Evolutionary conservation across 2,888 invertebrate species (phyloP).

Genomic region (Eulithis prunata): DNA sequence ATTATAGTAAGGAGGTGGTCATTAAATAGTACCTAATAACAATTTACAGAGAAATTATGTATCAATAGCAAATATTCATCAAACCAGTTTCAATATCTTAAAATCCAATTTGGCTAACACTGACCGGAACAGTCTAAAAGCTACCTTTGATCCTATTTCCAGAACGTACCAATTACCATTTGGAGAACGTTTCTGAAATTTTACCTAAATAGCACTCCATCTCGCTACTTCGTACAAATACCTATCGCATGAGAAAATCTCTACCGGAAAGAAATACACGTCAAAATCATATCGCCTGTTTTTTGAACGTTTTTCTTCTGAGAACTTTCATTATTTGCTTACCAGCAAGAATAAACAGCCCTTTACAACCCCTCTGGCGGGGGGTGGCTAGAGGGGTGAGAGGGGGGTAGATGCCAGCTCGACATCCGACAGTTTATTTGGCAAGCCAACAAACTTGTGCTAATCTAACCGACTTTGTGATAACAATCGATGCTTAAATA

Average conservation of each 20-base stretch:
- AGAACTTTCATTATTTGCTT: conserved; percentile 30
- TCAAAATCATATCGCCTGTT: conserved; percentile 26
- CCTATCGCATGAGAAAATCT: neutral
- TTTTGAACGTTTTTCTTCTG: conserved; percentile 17
- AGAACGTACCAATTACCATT: neutral
- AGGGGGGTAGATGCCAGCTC: conserved; percentile 15
- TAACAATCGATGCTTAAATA: conserved; percentile 31
- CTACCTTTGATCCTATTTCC: neutral
- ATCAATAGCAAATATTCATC: neutral
- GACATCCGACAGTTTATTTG: conserved; percentile 30
- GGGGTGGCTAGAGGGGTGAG: neutral
- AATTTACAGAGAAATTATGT: too few species aligned
- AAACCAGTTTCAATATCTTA: neutral
- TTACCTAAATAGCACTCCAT: neutral
- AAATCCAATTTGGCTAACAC: neutral
- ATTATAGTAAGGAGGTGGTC: too few species aligned
- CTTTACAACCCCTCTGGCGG: conserved; percentile 13
- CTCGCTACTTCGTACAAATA: neutral
- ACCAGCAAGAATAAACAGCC: conserved; percentile 31
- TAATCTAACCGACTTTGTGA: conserved; percentile 36
- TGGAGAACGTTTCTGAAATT: neutral
- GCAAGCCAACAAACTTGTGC: conserved; percentile 26
- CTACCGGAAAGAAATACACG: conserved; percentile 12
- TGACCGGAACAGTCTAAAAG: neutral
- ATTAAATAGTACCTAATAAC: too few species aligned